phyloP scores from a whole-genome alignment of 2,113 vertebrate species.

The Brevimyrus niger region DNA sequence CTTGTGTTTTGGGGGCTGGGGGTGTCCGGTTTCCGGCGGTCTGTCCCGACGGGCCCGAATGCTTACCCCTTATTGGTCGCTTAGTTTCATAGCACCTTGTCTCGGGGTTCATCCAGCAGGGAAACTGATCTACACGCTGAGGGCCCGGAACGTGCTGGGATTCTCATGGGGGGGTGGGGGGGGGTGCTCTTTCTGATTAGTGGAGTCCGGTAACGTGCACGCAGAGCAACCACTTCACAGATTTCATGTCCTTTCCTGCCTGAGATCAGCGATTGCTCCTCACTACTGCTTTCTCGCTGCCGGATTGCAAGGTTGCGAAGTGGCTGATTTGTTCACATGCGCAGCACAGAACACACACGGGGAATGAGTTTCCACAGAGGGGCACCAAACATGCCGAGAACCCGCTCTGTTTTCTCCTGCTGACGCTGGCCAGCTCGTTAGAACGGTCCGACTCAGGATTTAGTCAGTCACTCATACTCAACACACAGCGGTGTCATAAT shows the following conservation, averaged over 20 bases:
- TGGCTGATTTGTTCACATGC: not conserved
- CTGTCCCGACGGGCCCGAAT: not conserved
- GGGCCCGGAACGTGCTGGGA: not conserved
- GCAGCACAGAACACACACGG: not conserved
- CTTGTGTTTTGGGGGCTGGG: not conserved
- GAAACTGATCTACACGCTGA: not conserved
- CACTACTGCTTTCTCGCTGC: not conserved
- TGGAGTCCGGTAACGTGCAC: not conserved
- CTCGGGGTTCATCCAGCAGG: not conserved
- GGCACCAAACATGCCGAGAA: not conserved
- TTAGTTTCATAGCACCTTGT: not conserved
- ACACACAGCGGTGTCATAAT: not conserved
- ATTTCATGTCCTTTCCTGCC: not conserved
- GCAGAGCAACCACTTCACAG: not conserved
- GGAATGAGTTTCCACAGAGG: too few species aligned
- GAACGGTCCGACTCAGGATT: not conserved
- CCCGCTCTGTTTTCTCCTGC: not conserved
- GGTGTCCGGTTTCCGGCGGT: constrained; percentile 7
- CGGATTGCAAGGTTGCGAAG: not conserved
- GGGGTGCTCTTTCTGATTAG: not conserved
- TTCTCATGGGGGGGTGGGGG: not conserved
- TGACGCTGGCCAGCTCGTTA: not conserved
- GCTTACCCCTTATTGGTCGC: not conserved
- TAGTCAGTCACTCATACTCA: not conserved
- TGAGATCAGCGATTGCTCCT: not conserved